Evolutionary conservation across 1,140 invertebrate species (phyloP).

Genomic region (Macrobrachium nipponense): DNA sequence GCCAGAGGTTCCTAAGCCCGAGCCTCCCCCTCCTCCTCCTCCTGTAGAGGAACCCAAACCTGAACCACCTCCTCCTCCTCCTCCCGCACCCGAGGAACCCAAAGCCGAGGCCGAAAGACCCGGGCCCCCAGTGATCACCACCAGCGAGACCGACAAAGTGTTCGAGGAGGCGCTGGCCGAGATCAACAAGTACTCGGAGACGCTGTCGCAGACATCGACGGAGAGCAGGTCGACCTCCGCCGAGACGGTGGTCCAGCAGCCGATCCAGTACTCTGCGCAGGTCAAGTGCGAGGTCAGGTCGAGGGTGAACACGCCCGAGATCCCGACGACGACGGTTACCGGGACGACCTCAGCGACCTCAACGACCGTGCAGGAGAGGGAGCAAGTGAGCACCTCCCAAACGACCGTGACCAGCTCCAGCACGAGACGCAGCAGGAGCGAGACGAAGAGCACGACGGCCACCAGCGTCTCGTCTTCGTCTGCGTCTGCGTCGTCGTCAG

Average conservation of each 20-base stretch:
- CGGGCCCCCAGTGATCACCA: constrained; percentile 10
- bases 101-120: not conserved
- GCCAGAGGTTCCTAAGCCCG: not conserved
- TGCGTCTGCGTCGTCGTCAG: constrained; percentile 32
- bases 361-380: constrained; percentile 27
- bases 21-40: not conserved
- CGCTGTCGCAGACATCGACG: constrained; percentile 60
- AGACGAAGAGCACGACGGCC: constrained; percentile 38
- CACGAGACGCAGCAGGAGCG: constrained; percentile 40
- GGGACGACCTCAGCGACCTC: constrained; percentile 8
- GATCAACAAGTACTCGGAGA: constrained; percentile 59
- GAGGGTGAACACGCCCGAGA: constrained; percentile 60
- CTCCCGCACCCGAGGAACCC: not conserved
- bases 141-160: constrained; percentile 44
- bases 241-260: constrained; percentile 63
- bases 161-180: constrained; percentile 58
- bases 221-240: constrained; percentile 61
- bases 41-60: not conserved
- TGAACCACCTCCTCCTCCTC: not conserved
- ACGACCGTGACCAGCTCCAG: constrained; percentile 36
- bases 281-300: constrained; percentile 63
- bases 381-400: constrained; percentile 26
- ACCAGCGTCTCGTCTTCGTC: constrained; percentile 19
- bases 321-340: constrained; percentile 29
- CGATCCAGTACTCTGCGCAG: constrained; percentile 62